A percentile compares a stretch with the other conserved stretches of the same genome.
Evolutionary conservation across 2,113 vertebrate genomes (phyloP).

Genomic region (Rhineura floridana): DNA sequence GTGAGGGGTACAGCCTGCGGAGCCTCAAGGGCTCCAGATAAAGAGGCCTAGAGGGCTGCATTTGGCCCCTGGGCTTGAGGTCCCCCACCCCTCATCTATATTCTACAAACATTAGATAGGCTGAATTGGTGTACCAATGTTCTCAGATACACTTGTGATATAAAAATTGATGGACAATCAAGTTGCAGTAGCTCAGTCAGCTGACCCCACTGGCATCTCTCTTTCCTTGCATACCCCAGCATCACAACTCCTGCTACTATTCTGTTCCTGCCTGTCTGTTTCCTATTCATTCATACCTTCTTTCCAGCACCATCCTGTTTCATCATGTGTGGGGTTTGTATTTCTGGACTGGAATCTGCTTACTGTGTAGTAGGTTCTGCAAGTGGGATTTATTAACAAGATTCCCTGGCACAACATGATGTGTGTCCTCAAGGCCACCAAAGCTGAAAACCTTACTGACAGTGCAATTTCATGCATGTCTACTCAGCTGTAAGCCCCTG

Average conservation of each 20-base stretch:
- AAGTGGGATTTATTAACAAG: background rate
- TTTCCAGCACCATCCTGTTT: background rate
- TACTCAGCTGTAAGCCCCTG: too few species aligned
- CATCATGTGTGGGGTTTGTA: background rate
- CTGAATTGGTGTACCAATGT: background rate
- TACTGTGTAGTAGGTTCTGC: background rate
- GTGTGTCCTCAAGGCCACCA: background rate
- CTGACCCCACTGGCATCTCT: too few species aligned
- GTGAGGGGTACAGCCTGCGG: too few species aligned
- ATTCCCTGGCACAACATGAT: background rate
- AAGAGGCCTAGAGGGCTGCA: too few species aligned
- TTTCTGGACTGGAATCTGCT: background rate
- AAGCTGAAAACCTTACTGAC: background rate
- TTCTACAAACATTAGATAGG: background rate
- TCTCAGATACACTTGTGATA: background rate
- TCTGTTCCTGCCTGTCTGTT: background rate
- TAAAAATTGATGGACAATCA: background rate
- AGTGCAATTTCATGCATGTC: too few species aligned
- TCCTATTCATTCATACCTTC: background rate
- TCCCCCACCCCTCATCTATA: background rate
- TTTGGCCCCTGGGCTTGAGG: too few species aligned
- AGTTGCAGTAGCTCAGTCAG: too few species aligned
- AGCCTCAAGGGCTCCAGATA: too few species aligned
- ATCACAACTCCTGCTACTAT: background rate
- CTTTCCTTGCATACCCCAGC: background rate